phyloP scores from a whole-genome alignment of 2,888 invertebrate species.

The Julus scanicus region DNA sequence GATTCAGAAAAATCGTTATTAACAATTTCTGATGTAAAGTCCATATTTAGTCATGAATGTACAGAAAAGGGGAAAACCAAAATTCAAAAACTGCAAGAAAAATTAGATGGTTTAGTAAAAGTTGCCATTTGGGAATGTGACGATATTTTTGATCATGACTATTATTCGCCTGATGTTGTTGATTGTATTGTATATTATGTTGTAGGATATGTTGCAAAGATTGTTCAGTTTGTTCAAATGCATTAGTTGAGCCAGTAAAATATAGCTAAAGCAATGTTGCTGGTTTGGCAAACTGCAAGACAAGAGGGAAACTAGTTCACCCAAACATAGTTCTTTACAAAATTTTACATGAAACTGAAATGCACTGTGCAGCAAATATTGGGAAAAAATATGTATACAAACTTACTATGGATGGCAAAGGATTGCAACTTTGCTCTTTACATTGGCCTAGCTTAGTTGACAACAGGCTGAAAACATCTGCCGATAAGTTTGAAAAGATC shows the following conservation, averaged over 20 bases:
- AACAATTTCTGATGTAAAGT: neutral
- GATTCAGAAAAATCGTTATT: constrained; percentile 35
- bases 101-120: constrained; percentile 40
- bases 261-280: neutral
- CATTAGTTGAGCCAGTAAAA: too few species aligned
- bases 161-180: constrained; percentile 21
- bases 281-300: neutral
- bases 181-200: constrained; percentile 49
- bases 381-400: neutral
- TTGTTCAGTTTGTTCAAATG: too few species aligned
- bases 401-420: neutral
- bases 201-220: constrained; percentile 49
- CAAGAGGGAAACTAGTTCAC: constrained; percentile 44
- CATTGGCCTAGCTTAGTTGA: too few species aligned
- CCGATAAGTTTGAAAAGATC: too few species aligned
- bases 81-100: constrained; percentile 5
- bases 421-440: too few species aligned
- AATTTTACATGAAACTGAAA: constrained; percentile 24
- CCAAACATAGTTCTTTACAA: constrained; percentile 20
- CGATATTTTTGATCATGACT: constrained; percentile 40
- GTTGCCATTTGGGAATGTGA: constrained; percentile 25
- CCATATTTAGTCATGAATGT: neutral
- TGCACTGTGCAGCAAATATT: neutral
- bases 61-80: neutral
- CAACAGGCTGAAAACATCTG: too few species aligned